A percentile compares a stretch with the other conserved stretches of the same genome.
Evolutionary conservation across 2,888 invertebrate genomes (phyloP).

Genomic region (Lampropteryx suffumata): DNA sequence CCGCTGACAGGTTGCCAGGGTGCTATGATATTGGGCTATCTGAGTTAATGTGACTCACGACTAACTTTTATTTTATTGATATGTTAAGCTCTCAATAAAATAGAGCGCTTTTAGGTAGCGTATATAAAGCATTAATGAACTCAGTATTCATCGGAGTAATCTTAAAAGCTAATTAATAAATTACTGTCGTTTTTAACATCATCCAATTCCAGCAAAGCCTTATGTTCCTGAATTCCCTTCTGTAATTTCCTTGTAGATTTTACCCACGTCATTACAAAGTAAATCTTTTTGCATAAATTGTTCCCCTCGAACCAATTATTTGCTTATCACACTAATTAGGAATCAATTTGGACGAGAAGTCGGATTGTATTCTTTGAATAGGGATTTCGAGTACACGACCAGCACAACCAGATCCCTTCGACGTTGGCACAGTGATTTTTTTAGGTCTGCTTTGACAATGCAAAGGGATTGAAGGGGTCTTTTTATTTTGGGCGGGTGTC

Average conservation of each 20-base stretch:
- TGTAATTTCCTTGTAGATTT: conserved; percentile 20
- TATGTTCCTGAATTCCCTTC: conserved; percentile 8
- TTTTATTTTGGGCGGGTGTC: conserved; percentile 47
- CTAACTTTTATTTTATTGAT: no score
- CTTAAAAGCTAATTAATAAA: neutral
- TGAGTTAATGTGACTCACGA: no score
- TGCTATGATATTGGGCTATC: no score
- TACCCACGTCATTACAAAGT: conserved; percentile 19
- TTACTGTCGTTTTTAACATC: conserved; percentile 12
- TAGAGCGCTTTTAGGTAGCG: no score
- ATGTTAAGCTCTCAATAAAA: no score
- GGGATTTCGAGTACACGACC: conserved; percentile 46
- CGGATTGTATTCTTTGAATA: conserved; percentile 63
- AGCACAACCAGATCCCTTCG: conserved; percentile 40
- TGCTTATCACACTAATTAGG: conserved; percentile 65
- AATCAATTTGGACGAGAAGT: conserved; percentile 63
- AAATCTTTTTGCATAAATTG: conserved; percentile 23
- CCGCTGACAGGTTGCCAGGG: no score
- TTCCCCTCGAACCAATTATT: conserved; percentile 43
- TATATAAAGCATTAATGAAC: no score
- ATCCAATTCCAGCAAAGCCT: conserved; percentile 3
- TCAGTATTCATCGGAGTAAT: no score
- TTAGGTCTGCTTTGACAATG: conserved; percentile 33
- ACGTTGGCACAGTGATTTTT: conserved; percentile 33
- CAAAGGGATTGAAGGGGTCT: conserved; percentile 38